These are phyloP conservation scores for Gobius niger DNA, from an alignment of 2,113 vertebrate genomes.

Conservation along the genomic window DNA sequence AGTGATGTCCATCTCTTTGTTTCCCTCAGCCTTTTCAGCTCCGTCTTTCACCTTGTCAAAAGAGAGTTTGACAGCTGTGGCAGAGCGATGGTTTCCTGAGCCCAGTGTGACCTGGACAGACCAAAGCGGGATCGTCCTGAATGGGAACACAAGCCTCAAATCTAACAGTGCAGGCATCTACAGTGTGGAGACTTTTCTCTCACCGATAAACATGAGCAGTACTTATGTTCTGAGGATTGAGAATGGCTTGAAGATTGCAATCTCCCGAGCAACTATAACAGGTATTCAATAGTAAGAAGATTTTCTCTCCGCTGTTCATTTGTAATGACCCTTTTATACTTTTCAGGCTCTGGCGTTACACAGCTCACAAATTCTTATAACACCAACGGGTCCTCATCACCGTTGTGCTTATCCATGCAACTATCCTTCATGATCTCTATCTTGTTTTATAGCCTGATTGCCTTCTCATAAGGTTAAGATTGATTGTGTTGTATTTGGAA, in stretches of 20 bases:
- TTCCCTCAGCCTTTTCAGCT: constrained; percentile 49
- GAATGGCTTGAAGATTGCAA: constrained; percentile 30
- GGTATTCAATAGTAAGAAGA: constrained; percentile 23
- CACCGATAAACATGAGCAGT: not conserved
- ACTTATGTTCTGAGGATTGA: constrained; percentile 43
- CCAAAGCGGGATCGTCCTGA: not conserved
- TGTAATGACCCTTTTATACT: not conserved
- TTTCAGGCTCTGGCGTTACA: constrained; percentile 30
- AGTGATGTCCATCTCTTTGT: not conserved
- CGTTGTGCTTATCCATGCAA: not conserved
- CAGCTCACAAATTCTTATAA: constrained; percentile 33
- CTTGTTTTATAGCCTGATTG: constrained; percentile 13
- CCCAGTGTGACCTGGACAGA: constrained; percentile 43
- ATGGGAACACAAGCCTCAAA: not conserved
- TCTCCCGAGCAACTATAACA: constrained; percentile 29
- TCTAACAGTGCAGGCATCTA: constrained; percentile 8
- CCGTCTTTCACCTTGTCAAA: constrained; percentile 23
- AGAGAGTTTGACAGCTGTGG: constrained; percentile 20
- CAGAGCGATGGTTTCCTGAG: constrained; percentile 48
- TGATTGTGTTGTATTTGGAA: not conserved
- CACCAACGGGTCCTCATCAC: constrained; percentile 26
- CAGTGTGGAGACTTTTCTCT: constrained; percentile 26
- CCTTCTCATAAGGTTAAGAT: not conserved
- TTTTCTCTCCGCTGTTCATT: not conserved
- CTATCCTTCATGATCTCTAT: not conserved